Percentiles rank a stretch among this genome's conserved stretches.
These are phyloP conservation scores for Pelosia muscerda DNA, from an alignment of 2,888 invertebrate species.

Conservation along the genomic window DNA sequence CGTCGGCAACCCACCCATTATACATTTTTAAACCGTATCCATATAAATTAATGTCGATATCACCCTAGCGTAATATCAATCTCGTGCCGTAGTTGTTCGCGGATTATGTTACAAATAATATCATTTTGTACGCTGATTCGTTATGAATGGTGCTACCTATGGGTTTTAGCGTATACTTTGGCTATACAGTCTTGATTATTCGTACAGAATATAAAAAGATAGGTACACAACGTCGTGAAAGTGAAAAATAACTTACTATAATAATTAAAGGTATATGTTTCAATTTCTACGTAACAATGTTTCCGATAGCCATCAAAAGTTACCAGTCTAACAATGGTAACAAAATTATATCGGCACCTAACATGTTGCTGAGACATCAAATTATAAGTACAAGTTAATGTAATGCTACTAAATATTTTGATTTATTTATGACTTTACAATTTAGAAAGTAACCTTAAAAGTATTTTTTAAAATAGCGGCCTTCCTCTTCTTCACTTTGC, in stretches of 20 bases:
- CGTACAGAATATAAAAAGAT: not conserved
- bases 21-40: constrained; percentile 87
- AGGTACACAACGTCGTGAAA: not conserved
- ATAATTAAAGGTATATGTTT: not conserved
- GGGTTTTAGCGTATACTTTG: constrained; percentile 49
- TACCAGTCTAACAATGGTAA: too few relatives aligned
- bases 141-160: constrained; percentile 82
- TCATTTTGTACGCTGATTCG: constrained; percentile 87
- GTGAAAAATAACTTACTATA: not conserved
- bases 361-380: not conserved
- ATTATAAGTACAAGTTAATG: too few relatives aligned
- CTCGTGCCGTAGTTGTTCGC: constrained; percentile 83
- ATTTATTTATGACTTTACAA: too few relatives aligned
- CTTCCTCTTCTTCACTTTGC: not conserved
- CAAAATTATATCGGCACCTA: not conserved
- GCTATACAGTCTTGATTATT: constrained; percentile 60
- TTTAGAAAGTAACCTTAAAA: too few relatives aligned
- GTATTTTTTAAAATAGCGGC: too few relatives aligned
- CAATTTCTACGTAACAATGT: not conserved
- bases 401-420: not conserved
- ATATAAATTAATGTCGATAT: constrained; percentile 87
- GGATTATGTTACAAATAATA: constrained; percentile 87
- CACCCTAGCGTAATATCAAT: constrained; percentile 85
- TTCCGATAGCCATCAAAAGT: too few relatives aligned
- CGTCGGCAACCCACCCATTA: constrained; percentile 79